phyloP scores from a whole-genome alignment of 2,113 vertebrate genomes.

The Sclerurus mexicanus region DNA sequence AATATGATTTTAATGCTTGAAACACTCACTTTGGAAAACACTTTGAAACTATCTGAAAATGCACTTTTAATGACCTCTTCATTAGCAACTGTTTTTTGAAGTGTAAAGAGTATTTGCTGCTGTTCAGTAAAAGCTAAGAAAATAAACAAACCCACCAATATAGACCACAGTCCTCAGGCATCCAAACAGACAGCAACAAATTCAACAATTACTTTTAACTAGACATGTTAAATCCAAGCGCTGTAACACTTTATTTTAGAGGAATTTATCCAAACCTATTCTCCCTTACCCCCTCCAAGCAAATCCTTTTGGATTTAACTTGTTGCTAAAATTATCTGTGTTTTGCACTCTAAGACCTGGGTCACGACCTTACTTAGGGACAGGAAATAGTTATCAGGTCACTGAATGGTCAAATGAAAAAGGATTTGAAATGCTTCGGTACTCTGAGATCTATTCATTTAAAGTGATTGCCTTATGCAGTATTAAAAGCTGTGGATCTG shows the following conservation, averaged over 20 bases:
- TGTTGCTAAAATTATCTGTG: constrained; percentile 89
- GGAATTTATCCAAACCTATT: constrained; percentile 51
- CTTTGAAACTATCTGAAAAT: neutral
- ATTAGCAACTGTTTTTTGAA: neutral
- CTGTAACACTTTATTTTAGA: constrained; percentile 43
- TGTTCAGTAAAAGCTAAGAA: constrained; percentile 14
- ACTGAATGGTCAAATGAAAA: constrained; percentile 87
- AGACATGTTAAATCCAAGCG: constrained; percentile 22
- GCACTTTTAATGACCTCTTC: neutral
- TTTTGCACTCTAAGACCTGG: constrained; percentile 85
- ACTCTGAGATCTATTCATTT: constrained; percentile 72
- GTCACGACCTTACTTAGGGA: constrained; percentile 90
- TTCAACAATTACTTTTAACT: constrained; percentile 50
- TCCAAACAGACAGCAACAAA: constrained; percentile 4
- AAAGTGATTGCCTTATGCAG: constrained; percentile 67
- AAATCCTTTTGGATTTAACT: constrained; percentile 74
- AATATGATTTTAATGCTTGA: neutral
- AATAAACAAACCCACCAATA: neutral
- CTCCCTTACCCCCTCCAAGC: constrained; percentile 43
- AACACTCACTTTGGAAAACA: neutral
- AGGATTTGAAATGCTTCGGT: constrained; percentile 82
- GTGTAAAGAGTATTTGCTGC: neutral
- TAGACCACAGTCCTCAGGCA: neutral
- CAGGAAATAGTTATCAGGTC: constrained; percentile 88
- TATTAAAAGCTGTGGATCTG: constrained; percentile 47